Conservation (phyloP, 2,113 vertebrate genomes). For the Macrotis lagotis region DNA sequence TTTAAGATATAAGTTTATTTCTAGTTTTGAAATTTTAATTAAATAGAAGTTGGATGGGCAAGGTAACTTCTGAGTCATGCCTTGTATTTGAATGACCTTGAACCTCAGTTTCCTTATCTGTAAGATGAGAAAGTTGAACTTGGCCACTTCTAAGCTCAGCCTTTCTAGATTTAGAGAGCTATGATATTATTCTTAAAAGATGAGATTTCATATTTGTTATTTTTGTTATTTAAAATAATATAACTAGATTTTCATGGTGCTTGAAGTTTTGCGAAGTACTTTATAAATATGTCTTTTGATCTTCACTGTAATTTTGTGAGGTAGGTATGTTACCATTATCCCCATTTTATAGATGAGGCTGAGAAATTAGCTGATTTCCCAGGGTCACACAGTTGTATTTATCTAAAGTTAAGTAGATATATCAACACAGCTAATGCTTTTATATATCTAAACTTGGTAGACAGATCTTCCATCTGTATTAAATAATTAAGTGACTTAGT, state of each 20-base stretch:
- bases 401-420: neutral
- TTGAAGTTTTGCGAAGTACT: neutral
- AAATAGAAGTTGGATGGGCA: neutral
- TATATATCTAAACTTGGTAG: neutral
- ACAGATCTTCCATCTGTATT: neutral
- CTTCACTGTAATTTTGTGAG: neutral
- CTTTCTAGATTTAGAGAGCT: neutral
- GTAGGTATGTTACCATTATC: neutral
- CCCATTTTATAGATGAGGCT: neutral
- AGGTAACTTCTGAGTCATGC: neutral
- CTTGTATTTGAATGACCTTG: neutral
- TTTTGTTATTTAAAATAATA: no score
- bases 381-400: no score
- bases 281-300: neutral
- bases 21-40: slow-evolving; percentile 25
- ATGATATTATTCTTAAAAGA: neutral
- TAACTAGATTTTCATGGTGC: neutral
- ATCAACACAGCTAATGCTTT: neutral
- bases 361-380: neutral
- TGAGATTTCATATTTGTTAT: neutral
- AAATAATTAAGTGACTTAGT: neutral
- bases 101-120: neutral
- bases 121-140: neutral
- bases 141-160: neutral
- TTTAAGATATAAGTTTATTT: slow-evolving; percentile 26